Percentiles rank a stretch among this genome's conserved stretches.
phyloP scores from a whole-genome alignment of 2,797 vertebrate species.

The Todus mexicanus region DNA sequence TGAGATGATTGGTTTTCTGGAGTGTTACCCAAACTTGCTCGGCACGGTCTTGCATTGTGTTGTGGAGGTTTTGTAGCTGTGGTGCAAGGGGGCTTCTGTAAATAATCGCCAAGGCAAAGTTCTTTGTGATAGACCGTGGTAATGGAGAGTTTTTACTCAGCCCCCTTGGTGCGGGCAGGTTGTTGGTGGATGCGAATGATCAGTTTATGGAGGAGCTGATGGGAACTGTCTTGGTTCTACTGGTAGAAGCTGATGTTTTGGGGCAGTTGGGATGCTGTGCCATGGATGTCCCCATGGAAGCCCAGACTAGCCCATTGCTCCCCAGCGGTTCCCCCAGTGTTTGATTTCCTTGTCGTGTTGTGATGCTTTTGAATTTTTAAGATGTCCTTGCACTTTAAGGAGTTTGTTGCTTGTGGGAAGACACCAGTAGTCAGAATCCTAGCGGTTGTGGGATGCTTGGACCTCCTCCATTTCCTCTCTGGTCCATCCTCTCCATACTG shows the following conservation, averaged over 20 bases:
- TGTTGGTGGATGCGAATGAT: not conserved
- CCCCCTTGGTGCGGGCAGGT: not conserved
- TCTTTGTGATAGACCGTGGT: not conserved
- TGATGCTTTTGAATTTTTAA: not conserved
- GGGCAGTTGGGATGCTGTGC: not conserved
- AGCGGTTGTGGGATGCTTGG: not conserved
- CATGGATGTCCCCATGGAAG: not conserved
- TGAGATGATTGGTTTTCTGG: not conserved
- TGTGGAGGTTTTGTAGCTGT: not conserved
- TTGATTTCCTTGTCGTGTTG: not conserved
- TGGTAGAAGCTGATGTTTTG: not conserved
- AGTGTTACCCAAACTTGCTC: not conserved
- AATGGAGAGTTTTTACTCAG: not conserved
- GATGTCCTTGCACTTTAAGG: not conserved
- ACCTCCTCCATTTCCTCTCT: not conserved
- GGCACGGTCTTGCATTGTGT: not conserved
- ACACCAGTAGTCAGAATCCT: not conserved
- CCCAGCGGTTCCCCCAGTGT: not conserved
- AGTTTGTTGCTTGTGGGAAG: not conserved
- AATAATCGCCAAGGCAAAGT: not conserved
- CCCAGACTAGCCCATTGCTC: not conserved
- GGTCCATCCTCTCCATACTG: not conserved
- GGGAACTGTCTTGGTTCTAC: not conserved
- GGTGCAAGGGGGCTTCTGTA: not conserved
- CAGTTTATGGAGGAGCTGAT: not conserved